Evolutionary conservation across 2,888 invertebrate species (phyloP), one percentile per base, ranked within the genome.

Genomic region (Tenodera sinensis): DNA sequence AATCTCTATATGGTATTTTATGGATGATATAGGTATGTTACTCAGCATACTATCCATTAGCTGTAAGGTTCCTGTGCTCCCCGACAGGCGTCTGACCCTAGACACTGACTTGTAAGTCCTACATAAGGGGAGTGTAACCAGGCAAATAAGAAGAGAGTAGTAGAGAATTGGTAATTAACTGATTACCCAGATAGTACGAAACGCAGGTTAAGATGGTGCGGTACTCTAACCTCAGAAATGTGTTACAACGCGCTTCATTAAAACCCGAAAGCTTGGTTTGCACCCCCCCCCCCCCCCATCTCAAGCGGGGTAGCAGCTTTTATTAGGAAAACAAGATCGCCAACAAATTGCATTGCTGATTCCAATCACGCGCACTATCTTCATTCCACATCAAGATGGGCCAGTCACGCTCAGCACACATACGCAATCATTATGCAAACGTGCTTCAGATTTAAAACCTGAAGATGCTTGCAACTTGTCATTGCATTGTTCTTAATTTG

Each of bases 241-340:
- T 71, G 71, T 86, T 86, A 86, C 81, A 71, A 30, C 25, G 28
- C 30, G 81, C 27, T 86, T 86, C 86, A 86, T 86, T 86, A 86
- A 86, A 85, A 42, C 20, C 30, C 28, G 28, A 71, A 85, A 54
- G 71, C 54, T 71, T 28, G 85, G 54, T 28, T 86, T 81, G 28
- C n/a, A 25, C 81, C 81, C 81, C 28, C 81, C 25, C 6, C 47
- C n/a, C 28, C 81, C 81, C 81, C 28, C 81, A 28, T 14, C 47
- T 12, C 15, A 86, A n/a, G 28, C 81, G 85, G 42, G 30, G 15
- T 20, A 28, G 28, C 27, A 71, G 54, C 81, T 86, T 71, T 86
- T 86, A 86, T 86, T 86, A 54, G 71, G 81, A 81, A 86, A 71
- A 86, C 86, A 86, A 86, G 86, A 86, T 86, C 71, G 28, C 81